Evolutionary conservation across 2,888 invertebrate species (phyloP).

Genomic region (Caenorhabditis doughertyi): DNA sequence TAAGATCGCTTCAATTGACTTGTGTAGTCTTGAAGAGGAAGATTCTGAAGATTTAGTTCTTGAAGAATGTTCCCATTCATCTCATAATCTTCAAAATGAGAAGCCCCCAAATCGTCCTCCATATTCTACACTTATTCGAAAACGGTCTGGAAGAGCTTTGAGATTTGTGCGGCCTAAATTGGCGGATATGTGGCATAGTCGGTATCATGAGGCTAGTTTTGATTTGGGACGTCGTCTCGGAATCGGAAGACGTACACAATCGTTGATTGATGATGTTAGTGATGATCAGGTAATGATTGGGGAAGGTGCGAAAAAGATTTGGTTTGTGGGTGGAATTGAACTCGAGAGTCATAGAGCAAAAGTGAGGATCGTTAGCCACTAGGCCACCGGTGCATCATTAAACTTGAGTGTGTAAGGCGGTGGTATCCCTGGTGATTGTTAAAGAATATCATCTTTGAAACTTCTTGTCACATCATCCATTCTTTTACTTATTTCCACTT

Average conservation of each 20-base stretch:
- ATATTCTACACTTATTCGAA: constrained; percentile 56
- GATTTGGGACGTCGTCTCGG: constrained; percentile 63
- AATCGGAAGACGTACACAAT: constrained; percentile 53
- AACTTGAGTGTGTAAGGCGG: too few relatives aligned
- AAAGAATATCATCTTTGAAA: too few relatives aligned
- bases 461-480: not conserved
- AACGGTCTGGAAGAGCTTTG: constrained; percentile 30
- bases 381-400: too few relatives aligned
- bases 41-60: constrained; percentile 28
- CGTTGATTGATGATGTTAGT: constrained; percentile 53
- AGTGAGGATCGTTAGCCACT: too few relatives aligned
- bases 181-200: constrained; percentile 62
- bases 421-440: too few relatives aligned
- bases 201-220: constrained; percentile 66
- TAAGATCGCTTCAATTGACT: constrained; percentile 61
- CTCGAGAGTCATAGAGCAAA: too few relatives aligned
- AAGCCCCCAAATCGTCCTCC: constrained; percentile 26
- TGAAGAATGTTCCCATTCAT: constrained; percentile 11
- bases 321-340: too few relatives aligned
- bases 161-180: constrained; percentile 54
- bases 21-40: constrained; percentile 60
- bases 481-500: not conserved
- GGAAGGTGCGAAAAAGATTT: not conserved
- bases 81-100: constrained; percentile 23
- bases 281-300: constrained; percentile 42